Evolutionary conservation across 2,113 vertebrate genomes (phyloP).

Genomic region (Acanthisitta chloris): DNA sequence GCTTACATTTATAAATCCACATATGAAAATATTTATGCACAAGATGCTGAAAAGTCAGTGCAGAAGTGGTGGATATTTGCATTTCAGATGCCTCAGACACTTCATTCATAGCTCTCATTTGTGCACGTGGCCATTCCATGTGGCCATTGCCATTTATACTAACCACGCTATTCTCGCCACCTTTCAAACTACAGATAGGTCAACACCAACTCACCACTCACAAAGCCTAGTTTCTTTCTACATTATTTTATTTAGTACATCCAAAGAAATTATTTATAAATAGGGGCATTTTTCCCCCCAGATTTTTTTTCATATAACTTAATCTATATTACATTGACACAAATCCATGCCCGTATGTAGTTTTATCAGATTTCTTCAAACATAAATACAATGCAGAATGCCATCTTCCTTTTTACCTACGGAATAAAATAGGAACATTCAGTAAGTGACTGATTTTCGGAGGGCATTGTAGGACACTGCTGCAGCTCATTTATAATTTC

Average conservation of each 20-base stretch:
- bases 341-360: background rate
- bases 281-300: accelerated
- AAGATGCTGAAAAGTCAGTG: background rate
- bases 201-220: background rate
- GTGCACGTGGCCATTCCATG: accelerated
- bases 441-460: background rate
- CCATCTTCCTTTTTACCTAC: background rate
- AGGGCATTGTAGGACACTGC: background rate
- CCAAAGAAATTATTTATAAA: background rate
- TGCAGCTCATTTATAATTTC: background rate
- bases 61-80: background rate
- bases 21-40: background rate
- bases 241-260: background rate
- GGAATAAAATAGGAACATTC: background rate
- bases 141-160: accelerated
- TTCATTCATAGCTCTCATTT: background rate
- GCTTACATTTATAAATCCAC: background rate
- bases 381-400: accelerated
- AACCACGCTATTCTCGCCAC: background rate
- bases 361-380: background rate
- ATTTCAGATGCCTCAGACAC: background rate
- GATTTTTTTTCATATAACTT: background rate
- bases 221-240: background rate
- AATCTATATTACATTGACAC: background rate
- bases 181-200: background rate